Evolutionary conservation across 1,140 invertebrate species (phyloP), one percentile per base, ranked within the genome.

Genomic region (Spodoptera litura): DNA sequence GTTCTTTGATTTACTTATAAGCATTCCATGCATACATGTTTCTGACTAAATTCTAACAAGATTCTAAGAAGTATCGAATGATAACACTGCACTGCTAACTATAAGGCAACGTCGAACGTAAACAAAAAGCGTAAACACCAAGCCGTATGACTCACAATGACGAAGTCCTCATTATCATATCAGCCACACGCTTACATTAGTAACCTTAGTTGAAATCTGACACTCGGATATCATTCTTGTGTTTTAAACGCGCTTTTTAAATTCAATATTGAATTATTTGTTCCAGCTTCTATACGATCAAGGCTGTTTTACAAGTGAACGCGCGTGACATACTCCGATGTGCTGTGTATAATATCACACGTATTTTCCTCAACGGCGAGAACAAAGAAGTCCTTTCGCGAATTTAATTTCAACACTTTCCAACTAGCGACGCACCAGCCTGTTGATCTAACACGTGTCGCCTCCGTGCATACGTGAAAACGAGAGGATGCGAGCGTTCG

Each of bases 131-230:
- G 87, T 91, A 92, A 91, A 92, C 90, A 92, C 82, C 85, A 88
- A 88, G 85, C 84, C 87, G 83, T 89, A 89, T 94, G 93, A 94
- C 92, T 94, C 93, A 94, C 93, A 86, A 92, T 93, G 93, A 90
- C 90, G 91, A 91, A 87, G 85, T 88, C 87, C 85, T 93, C 91
- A 94, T 92, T 93, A 93, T 93, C 89, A 92, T 92, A 91, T 92
- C 91, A 87, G 87, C 76, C 86, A 86, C 89, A 87, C 83, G 85
- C 85, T 81, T 87, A 88, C 85, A 51, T 81, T 82, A 81, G 79
- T 80, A 80, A 82, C 77, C 86, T 92, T 93, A 93, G 92, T 93
- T 90, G 85, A 87, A 83, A 89, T 85, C 87, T 83, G 86, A 85
- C 89, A 86, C 88, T 87, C 87, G 81, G 59, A 59, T 49, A 59